phyloP scores from a whole-genome alignment of 2,888 invertebrate species.

The Notodonta ziczac region DNA sequence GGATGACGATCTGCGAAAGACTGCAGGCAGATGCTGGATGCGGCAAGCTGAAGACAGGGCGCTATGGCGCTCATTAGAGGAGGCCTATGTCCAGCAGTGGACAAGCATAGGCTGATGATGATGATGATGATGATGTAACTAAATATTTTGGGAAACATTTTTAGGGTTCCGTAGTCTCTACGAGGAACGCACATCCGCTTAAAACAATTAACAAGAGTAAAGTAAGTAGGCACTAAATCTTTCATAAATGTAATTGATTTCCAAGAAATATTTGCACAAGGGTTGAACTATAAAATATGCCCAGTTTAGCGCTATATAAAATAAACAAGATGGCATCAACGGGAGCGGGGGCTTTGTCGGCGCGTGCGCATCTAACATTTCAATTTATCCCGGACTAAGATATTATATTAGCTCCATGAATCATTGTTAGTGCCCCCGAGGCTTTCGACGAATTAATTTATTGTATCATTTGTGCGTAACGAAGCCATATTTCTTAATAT shows the following conservation, averaged over 20 bases:
- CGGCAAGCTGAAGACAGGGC: no score
- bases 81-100: no score
- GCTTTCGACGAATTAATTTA: slow-evolving; percentile 24
- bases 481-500: background rate
- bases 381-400: slow-evolving; percentile 46
- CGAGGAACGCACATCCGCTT: no score
- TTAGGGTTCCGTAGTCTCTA: no score
- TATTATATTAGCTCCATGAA: slow-evolving; percentile 44
- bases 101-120: no score
- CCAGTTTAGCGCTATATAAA: slow-evolving; percentile 11
- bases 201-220: no score
- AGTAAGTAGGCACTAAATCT: no score
- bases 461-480: slow-evolving; percentile 20
- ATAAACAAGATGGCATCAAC: slow-evolving; percentile 49
- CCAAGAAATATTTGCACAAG: slow-evolving; percentile 19
- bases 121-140: no score
- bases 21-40: no score
- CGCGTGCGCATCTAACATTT: slow-evolving; percentile 41
- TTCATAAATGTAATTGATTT: slow-evolving; percentile 4
- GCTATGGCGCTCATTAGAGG: no score
- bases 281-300: slow-evolving; percentile 2
- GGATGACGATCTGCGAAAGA: no score
- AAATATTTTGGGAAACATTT: no score
- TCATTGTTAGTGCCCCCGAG: slow-evolving; percentile 38
- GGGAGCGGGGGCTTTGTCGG: slow-evolving; percentile 44